A percentile compares a stretch with the other conserved stretches of the same genome.
Conservation (phyloP, 30 jellyfish, hydroid and myxozoan species). For the Morbakka virulenta region DNA sequence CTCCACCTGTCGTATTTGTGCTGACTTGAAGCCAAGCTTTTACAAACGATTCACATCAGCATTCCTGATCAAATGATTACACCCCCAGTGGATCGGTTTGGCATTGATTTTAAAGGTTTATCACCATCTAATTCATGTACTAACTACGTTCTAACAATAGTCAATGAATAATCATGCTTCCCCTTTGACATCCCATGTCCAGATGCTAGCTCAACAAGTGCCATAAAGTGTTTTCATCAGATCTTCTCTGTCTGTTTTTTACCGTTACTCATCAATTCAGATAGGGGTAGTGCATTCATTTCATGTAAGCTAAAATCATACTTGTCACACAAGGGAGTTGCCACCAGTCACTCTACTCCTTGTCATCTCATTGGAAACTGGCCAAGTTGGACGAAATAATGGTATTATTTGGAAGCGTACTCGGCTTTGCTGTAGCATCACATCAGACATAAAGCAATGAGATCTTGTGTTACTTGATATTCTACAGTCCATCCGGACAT, state of each 20-base stretch:
- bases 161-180: too few species aligned
- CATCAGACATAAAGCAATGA: slow-evolving; percentile 42
- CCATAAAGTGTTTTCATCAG: slow-evolving; percentile 20
- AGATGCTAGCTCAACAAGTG: slow-evolving; percentile 21
- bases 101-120: too few species aligned
- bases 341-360: slow-evolving; percentile 49
- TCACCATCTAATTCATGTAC: too few species aligned
- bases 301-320: slow-evolving; percentile 34
- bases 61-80: too few species aligned
- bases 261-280: slow-evolving; percentile 55
- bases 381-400: slow-evolving; percentile 39
- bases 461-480: slow-evolving; percentile 59
- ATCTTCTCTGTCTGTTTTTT: slow-evolving; percentile 27
- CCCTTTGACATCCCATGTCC: too few species aligned
- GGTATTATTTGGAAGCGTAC: slow-evolving; percentile 47
- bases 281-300: too few species aligned
- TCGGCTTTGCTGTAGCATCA: slow-evolving; percentile 40
- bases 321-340: slow-evolving; percentile 31
- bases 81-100: too few species aligned
- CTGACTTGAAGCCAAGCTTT: too few species aligned
- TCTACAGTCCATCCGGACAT: slow-evolving; percentile 67
- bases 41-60: too few species aligned
- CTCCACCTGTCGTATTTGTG: too few species aligned
- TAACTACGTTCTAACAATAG: too few species aligned
- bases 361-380: slow-evolving; percentile 53